Base-by-base conservation (phyloP, 2,113 vertebrate genomes). In the Mastomys coucha region DNA sequence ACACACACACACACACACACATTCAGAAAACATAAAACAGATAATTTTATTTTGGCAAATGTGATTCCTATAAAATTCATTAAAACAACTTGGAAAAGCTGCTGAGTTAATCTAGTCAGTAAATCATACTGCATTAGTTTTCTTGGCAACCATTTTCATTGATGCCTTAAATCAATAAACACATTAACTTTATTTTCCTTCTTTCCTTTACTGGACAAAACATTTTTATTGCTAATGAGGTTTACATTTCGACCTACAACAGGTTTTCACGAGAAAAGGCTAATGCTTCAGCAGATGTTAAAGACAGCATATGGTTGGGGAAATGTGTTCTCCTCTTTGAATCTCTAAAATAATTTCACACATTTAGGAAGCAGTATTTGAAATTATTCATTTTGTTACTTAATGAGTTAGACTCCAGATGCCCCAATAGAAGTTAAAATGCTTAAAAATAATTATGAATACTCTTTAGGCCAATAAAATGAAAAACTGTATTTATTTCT, bases 121-220 rank as follows among this genome's bases (percentile, higher is more conserved):
- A 82, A 90, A 56, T 91, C 72, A 45, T 91, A 19, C 33, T 94
- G 49, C 87, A 97, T 97, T 96, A n/a, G 28, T 88, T 49, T 72
- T 88, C 94, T 49, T 88, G 80, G 56, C 12, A 94, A 91, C 60
- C 90, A 73, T 96, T 98, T 97, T 92, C 91, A 95, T 95, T 72
- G 39, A 77, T 88, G 26, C 1, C 42, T 93, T 89, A 88, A 96
- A 70, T 86, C 31, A 84, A 89, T 60, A 90, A 97, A 36, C 5
- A 69, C 3, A 76, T 85, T 94, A 92, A 26, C 58, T 93, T 91
- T 91, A 39, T n/a, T 9, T 51, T 78, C 51, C 22, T 53, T 78
- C 17, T 60, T 28, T 84, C 13, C 86, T 93, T 80, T 33, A 73
- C 51, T 86, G 82, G 58, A 95, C 63, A 49, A 81, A 82, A 85